phyloP scores from a whole-genome alignment of 2,888 invertebrate genomes.

The Euplagia quadripunctaria region DNA sequence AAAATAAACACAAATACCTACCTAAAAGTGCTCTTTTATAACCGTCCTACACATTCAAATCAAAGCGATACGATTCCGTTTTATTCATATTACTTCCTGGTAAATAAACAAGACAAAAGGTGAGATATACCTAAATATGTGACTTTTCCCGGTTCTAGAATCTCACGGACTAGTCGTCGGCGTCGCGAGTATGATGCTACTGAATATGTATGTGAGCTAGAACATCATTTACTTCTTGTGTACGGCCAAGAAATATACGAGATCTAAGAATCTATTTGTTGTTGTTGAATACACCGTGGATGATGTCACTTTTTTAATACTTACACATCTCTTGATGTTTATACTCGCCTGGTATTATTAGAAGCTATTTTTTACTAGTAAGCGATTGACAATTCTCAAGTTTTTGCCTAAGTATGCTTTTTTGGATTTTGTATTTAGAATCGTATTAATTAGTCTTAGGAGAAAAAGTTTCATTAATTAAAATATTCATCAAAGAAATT shows the following conservation, averaged over 20 bases:
- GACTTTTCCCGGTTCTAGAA: constrained; percentile 37
- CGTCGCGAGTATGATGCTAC: constrained; percentile 37
- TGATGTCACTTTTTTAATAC: neutral
- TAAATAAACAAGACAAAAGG: constrained; percentile 1
- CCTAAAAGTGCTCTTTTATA: too few species aligned
- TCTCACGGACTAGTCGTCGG: constrained; percentile 7
- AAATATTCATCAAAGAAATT: too few species aligned
- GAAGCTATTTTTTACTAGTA: neutral
- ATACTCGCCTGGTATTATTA: neutral
- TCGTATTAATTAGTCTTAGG: too few species aligned
- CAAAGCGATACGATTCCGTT: neutral
- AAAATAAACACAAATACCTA: too few species aligned
- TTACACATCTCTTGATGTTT: neutral
- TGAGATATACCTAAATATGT: constrained; percentile 36
- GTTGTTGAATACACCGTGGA: too few species aligned
- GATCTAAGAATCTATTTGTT: neutral
- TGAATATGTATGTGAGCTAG: constrained; percentile 74
- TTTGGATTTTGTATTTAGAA: too few species aligned
- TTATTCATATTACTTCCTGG: neutral
- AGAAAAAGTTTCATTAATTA: too few species aligned
- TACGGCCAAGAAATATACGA: constrained; percentile 39
- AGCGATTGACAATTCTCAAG: too few species aligned
- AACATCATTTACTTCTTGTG: constrained; percentile 60
- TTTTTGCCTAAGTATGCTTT: too few species aligned
- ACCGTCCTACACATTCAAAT: neutral